These are phyloP conservation scores for Nyctibius bracteatus DNA, from an alignment of 2,113 vertebrate genomes.

Conservation along the genomic window DNA sequence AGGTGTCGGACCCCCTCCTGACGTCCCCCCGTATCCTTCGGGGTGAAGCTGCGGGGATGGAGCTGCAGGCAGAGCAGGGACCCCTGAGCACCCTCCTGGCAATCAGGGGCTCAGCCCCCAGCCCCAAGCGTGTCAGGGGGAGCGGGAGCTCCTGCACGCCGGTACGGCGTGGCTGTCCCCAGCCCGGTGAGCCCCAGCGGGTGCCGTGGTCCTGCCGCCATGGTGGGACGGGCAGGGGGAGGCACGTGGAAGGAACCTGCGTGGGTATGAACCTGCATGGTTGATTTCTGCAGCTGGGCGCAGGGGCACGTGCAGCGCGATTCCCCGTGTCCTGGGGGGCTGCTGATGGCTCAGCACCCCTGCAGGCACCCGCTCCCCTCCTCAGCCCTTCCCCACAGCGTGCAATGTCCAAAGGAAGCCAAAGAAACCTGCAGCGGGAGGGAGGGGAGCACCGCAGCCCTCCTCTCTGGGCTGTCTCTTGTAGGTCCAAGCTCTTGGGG, in stretches of 20 bases:
- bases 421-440: neutral
- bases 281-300: neutral
- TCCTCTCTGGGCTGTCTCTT: neutral
- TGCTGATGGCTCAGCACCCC: neutral
- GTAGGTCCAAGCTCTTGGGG: neutral
- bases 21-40: rapidly evolving
- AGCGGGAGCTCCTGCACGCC: rapidly evolving
- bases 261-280: rapidly evolving
- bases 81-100: rapidly evolving
- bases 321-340: neutral
- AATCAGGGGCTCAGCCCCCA: neutral
- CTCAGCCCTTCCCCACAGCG: neutral
- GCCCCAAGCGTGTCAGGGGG: rapidly evolving
- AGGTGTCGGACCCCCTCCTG: neutral
- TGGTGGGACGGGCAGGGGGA: rapidly evolving
- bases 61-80: neutral
- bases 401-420: constrained; percentile 8
- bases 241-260: rapidly evolving
- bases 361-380: neutral
- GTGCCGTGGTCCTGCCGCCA: rapidly evolving
- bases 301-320: neutral
- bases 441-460: rapidly evolving
- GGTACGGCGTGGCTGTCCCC: rapidly evolving
- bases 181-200: rapidly evolving
- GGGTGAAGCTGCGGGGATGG: neutral